These are phyloP conservation scores for Patella vulgata DNA, from an alignment of 1,140 invertebrate species.

Conservation along the genomic window DNA sequence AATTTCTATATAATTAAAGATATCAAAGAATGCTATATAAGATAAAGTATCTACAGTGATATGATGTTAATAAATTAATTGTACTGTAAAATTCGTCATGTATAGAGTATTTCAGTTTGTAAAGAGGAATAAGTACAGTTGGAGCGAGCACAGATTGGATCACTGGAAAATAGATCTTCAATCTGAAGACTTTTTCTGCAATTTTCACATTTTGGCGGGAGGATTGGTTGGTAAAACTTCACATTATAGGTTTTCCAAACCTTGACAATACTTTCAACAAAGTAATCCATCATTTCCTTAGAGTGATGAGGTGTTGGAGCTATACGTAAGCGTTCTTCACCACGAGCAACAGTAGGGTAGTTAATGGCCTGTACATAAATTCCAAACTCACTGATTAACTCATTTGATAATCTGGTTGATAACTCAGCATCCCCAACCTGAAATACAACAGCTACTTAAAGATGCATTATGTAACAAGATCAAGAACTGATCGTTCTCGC, in stretches of 20 bases:
- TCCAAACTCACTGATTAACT: conserved; percentile 83
- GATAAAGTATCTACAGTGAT: too few relatives aligned
- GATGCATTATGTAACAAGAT: too few relatives aligned
- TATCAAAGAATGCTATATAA: too few relatives aligned
- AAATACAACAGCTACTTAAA: too few relatives aligned
- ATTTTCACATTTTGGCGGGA: conserved; percentile 72
- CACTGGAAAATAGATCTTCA: conserved; percentile 71
- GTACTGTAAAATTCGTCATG: too few relatives aligned
- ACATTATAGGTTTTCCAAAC: conserved; percentile 54
- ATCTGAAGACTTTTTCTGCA: conserved; percentile 75
- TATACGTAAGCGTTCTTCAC: conserved; percentile 90
- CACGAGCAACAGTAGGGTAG: conserved; percentile 94
- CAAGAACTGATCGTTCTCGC: too few relatives aligned
- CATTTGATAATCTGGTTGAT: conserved; percentile 84
- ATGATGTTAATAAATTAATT: too few relatives aligned
- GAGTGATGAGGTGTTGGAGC: conserved; percentile 96
- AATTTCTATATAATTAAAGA: too few relatives aligned
- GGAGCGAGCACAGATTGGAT: conserved; percentile 50
- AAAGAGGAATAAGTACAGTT: conserved; percentile 59
- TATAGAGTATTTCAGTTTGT: too few relatives aligned
- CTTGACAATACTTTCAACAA: conserved; percentile 47
- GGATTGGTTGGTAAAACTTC: conserved; percentile 46
- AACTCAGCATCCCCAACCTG: conserved; percentile 87
- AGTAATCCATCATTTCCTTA: conserved; percentile 83
- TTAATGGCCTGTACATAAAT: conserved; percentile 98